Percentiles rank a stretch among this genome's conserved stretches.
These are phyloP conservation scores for Pegoplata infirma DNA, from an alignment of 2,888 invertebrate genomes.

Conservation along the genomic window DNA sequence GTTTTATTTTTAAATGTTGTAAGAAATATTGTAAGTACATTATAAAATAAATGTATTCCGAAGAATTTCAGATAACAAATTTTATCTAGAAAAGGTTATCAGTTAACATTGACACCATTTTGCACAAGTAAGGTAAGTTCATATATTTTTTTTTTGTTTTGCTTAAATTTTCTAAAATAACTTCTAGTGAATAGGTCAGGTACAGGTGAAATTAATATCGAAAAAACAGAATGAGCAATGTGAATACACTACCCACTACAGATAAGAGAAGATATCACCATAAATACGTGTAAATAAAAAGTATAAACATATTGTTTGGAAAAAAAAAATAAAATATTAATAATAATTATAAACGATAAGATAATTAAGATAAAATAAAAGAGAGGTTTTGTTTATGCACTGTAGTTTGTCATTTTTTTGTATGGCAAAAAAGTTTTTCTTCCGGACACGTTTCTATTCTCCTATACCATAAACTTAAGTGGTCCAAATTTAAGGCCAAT, in stretches of 20 bases:
- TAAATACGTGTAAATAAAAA: too few relatives aligned
- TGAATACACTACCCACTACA: too few relatives aligned
- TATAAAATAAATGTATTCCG: neutral
- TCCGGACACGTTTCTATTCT: too few relatives aligned
- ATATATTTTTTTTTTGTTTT: neutral
- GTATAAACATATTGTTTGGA: neutral
- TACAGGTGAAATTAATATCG: neutral
- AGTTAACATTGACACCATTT: neutral
- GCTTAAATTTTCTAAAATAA: too few relatives aligned
- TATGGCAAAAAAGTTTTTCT: too few relatives aligned
- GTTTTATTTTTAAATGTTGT: neutral
- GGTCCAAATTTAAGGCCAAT: too few relatives aligned
- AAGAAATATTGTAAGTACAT: neutral
- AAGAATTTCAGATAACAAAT: neutral
- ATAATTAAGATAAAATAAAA: slow-evolving; percentile 7
- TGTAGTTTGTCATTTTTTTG: too few relatives aligned
- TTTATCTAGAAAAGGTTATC: neutral
- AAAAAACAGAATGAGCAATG: neutral
- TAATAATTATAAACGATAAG: slow-evolving; percentile 30
- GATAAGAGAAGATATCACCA: neutral
- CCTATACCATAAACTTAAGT: too few relatives aligned
- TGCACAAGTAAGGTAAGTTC: neutral
- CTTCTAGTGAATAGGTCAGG: neutral
- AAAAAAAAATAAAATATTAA: neutral
- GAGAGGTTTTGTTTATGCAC: too few relatives aligned